Evolutionary conservation across 2,797 vertebrate genomes (phyloP).

Genomic region (Lacerta bilineata): DNA sequence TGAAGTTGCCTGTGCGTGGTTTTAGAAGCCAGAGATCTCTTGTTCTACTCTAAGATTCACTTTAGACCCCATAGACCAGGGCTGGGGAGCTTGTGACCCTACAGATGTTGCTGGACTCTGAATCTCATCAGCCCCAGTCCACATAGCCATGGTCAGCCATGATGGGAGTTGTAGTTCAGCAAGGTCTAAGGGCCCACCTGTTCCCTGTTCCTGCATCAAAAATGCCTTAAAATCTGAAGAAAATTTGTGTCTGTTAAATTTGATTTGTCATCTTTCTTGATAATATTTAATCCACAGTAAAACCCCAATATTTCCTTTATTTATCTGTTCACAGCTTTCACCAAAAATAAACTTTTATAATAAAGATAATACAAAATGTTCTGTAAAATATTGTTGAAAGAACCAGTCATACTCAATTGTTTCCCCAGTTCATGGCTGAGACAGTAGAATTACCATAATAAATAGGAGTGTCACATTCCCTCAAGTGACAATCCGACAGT

Average conservation of each 20-base stretch:
- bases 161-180: no score
- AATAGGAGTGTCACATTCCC: constrained; percentile 15
- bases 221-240: constrained; percentile 54
- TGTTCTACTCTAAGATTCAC: no score
- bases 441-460: no score
- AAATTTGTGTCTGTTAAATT: constrained; percentile 58
- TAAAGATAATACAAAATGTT: neutral
- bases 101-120: no score
- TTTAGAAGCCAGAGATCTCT: no score
- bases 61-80: no score
- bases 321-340: neutral
- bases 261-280: constrained; percentile 58
- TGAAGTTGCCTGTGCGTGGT: no score
- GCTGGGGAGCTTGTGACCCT: no score
- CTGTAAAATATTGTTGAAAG: constrained; percentile 20
- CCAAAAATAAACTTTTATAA: neutral
- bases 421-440: neutral
- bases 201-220: constrained; percentile 40
- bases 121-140: no score
- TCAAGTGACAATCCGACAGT: constrained; percentile 25
- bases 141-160: no score
- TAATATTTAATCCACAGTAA: constrained; percentile 54
- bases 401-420: neutral
- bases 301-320: constrained; percentile 21
- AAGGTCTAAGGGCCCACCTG: no score